These are phyloP conservation scores for Rhadinocentrus ornatus DNA, from an alignment of 2,797 vertebrate genomes.

Conservation along the genomic window DNA sequence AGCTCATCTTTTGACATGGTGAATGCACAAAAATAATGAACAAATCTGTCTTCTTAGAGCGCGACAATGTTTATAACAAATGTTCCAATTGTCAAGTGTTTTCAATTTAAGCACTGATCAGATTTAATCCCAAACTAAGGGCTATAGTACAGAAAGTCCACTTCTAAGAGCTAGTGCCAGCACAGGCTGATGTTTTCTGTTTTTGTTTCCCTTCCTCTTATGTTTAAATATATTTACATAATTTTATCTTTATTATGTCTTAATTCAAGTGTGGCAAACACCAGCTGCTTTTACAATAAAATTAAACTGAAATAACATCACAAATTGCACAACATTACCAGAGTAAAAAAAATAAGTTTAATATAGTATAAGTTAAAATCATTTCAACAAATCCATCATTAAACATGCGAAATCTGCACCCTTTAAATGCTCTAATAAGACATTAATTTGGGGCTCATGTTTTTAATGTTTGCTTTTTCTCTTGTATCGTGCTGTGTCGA, in stretches of 20 bases:
- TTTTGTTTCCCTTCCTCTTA: slow-evolving; percentile 5
- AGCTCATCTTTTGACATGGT: slow-evolving; percentile 44
- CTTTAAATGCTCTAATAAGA: background rate
- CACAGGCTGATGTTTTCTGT: slow-evolving; percentile 9
- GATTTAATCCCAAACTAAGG: slow-evolving; percentile 41
- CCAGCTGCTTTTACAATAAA: background rate
- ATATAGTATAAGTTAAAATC: background rate
- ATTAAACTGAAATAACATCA: background rate
- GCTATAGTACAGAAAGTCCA: background rate
- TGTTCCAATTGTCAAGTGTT: slow-evolving; percentile 15
- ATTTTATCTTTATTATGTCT: background rate
- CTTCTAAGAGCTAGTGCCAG: background rate
- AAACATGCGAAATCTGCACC: background rate
- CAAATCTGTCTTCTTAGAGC: slow-evolving; percentile 43
- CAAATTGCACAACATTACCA: too few species aligned
- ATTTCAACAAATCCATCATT: background rate
- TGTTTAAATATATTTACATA: slow-evolving; percentile 6
- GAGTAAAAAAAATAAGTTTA: background rate
- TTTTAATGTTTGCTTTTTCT: background rate
- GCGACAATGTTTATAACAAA: slow-evolving; percentile 27
- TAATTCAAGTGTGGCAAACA: background rate
- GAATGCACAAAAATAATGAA: slow-evolving; percentile 67
- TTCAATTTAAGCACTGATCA: slow-evolving; percentile 25
- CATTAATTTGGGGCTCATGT: background rate
- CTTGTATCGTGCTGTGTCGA: slow-evolving; percentile 10